Percentiles rank a stretch among this genome's conserved stretches.
These are phyloP conservation scores for Oceanodroma leucorhoa DNA, from an alignment of 2,797 vertebrate genomes.

Conservation along the genomic window DNA sequence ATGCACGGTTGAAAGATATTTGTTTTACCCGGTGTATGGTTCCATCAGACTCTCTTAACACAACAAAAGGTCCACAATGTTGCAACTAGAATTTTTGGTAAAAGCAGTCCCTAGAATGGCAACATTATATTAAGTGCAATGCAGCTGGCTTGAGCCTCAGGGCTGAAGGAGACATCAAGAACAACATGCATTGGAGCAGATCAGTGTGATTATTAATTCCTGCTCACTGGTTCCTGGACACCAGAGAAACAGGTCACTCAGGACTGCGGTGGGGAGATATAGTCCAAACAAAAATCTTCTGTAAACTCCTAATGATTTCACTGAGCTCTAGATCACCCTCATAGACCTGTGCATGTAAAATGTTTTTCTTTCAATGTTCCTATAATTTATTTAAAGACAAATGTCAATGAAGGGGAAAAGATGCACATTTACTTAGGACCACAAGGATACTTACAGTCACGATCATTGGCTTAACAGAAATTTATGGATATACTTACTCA, in stretches of 20 bases:
- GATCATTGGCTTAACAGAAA: not conserved
- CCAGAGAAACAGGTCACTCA: not conserved
- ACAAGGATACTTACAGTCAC: not conserved
- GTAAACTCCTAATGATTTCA: not conserved
- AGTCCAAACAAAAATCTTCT: not conserved
- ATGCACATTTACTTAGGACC: not conserved
- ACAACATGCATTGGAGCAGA: not conserved
- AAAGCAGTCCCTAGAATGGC: not conserved
- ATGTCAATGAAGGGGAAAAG: not conserved
- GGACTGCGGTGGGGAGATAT: not conserved
- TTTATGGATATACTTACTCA: not conserved
- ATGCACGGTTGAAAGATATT: not conserved
- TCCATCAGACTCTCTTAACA: not conserved
- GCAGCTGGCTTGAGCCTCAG: not conserved
- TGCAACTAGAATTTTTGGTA: not conserved
- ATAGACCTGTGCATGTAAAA: not conserved
- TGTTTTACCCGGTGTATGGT: accelerated
- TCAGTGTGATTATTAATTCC: not conserved
- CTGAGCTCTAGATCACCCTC: not conserved
- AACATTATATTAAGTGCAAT: accelerated
- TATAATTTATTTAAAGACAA: not conserved
- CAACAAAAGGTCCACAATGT: not conserved
- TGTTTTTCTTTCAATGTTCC: not conserved
- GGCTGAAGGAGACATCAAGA: not conserved
- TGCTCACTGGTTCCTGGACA: not conserved